A percentile compares a stretch with the other conserved stretches of the same genome.
Evolutionary conservation across 2,113 vertebrate species (phyloP).

Genomic region (Haemorhous mexicanus): DNA sequence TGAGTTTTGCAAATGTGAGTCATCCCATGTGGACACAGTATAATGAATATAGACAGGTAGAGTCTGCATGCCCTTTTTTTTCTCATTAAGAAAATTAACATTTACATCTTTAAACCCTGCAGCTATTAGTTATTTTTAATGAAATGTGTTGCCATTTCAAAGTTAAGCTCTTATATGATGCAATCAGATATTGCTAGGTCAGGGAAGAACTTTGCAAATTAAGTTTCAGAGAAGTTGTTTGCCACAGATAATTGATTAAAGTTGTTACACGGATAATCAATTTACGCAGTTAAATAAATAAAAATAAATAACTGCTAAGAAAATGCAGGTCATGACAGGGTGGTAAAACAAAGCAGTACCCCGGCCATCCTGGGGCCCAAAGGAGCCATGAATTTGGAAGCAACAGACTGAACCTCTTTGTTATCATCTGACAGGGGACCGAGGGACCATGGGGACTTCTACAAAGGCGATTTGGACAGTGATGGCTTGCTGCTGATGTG

Average conservation of each 20-base stretch:
- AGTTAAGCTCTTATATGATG: slow-evolving; percentile 67
- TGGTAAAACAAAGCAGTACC: neutral
- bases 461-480: neutral
- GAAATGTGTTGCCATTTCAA: slow-evolving; percentile 72
- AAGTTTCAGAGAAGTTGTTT: slow-evolving; percentile 67
- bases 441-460: neutral
- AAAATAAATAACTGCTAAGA: slow-evolving; percentile 36
- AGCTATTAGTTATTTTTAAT: slow-evolving; percentile 77
- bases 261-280: slow-evolving; percentile 50
- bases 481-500: neutral
- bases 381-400: neutral
- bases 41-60: slow-evolving; percentile 71
- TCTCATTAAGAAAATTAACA: slow-evolving; percentile 70
- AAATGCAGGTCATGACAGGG: neutral
- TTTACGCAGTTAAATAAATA: slow-evolving; percentile 54
- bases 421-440: neutral
- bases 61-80: slow-evolving; percentile 46
- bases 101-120: slow-evolving; percentile 67
- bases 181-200: slow-evolving; percentile 61
- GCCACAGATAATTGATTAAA: slow-evolving; percentile 66
- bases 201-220: slow-evolving; percentile 72
- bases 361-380: neutral
- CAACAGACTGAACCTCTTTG: neutral
- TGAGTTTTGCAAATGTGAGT: slow-evolving; percentile 67
- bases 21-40: slow-evolving; percentile 63